Evolutionary conservation across 2,113 vertebrate genomes (phyloP).

Genomic region (Cichladusa arquata): DNA sequence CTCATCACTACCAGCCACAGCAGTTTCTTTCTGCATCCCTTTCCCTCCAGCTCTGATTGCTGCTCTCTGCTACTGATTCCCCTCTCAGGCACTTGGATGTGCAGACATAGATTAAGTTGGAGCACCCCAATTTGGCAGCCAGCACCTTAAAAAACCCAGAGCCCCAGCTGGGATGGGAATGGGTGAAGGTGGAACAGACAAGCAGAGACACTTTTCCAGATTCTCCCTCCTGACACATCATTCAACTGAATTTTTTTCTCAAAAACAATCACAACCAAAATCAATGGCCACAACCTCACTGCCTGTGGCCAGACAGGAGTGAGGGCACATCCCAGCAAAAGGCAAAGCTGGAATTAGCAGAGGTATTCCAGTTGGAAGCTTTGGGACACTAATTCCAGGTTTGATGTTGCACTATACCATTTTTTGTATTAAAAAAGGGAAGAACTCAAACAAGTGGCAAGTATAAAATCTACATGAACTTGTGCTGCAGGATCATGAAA

Average conservation of each 20-base stretch:
- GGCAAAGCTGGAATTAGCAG: neutral
- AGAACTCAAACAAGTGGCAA: neutral
- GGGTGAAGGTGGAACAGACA: neutral
- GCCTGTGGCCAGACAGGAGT: neutral
- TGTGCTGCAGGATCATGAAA: neutral
- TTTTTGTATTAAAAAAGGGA: neutral
- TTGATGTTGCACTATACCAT: fast-evolving
- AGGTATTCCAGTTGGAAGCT: neutral
- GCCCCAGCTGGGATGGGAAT: neutral
- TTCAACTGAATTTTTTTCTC: neutral
- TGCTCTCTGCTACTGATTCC: neutral
- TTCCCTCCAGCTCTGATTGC: neutral
- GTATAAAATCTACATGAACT: neutral
- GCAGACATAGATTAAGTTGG: fast-evolving
- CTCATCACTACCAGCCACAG: neutral
- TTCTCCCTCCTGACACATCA: neutral
- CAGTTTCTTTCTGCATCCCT: neutral
- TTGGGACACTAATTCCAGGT: neutral
- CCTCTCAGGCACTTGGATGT: too few relatives aligned
- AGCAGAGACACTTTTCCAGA: neutral
- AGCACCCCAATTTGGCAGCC: neutral
- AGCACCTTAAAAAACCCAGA: neutral
- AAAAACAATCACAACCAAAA: neutral
- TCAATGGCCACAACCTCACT: neutral
- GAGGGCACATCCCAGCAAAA: neutral